Evolutionary conservation across 2,797 vertebrate species (phyloP).

Genomic region (Aldrovandia affinis): DNA sequence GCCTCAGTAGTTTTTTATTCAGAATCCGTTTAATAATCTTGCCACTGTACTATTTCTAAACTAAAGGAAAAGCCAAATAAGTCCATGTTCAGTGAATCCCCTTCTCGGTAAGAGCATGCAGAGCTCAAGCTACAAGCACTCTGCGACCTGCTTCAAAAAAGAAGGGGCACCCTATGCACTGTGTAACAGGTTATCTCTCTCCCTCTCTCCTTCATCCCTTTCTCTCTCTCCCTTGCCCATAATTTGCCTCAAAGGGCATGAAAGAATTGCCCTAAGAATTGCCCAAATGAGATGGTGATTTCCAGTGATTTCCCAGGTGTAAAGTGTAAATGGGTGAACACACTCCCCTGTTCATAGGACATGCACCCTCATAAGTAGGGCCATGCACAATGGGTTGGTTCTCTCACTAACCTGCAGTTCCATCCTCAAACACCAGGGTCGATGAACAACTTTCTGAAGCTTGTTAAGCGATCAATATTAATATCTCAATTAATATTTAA

Average conservation of each 20-base stretch:
- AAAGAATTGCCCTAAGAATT: not conserved
- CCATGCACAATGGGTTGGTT: too few species aligned
- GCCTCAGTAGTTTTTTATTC: not conserved
- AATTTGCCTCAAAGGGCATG: not conserved
- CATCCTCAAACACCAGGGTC: too few species aligned
- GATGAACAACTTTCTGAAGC: too few species aligned
- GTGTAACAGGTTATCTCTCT: not conserved
- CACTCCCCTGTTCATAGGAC: not conserved
- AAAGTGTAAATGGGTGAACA: not conserved
- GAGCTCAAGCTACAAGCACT: not conserved
- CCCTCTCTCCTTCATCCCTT: not conserved
- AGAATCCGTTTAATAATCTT: not conserved
- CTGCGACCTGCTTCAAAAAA: not conserved
- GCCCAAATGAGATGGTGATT: slow-evolving; percentile 4
- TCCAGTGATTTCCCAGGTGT: slow-evolving; percentile 6
- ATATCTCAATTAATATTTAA: too few species aligned
- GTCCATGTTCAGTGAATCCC: not conserved
- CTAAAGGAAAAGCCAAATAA: not conserved
- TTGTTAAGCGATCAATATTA: too few species aligned
- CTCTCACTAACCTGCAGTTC: too few species aligned
- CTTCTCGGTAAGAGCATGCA: not conserved
- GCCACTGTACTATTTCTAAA: not conserved
- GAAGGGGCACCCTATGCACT: not conserved
- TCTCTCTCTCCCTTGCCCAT: not conserved
- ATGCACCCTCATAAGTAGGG: not conserved